Conservation (phyloP, 2,888 invertebrate genomes). For the Aleiodes alternator region DNA sequence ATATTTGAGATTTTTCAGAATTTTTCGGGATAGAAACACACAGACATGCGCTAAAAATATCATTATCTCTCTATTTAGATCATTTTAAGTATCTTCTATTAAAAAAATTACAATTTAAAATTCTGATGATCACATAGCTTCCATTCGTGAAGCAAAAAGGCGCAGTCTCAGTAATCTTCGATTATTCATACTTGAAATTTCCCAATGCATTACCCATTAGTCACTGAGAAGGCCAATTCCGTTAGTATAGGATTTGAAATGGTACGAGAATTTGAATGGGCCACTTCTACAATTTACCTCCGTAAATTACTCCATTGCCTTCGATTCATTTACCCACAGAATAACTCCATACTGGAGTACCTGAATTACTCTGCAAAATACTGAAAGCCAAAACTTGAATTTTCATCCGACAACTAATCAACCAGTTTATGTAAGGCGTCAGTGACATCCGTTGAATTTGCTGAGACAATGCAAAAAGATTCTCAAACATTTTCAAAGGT, state of each 20-base stretch:
- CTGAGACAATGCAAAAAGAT: background rate
- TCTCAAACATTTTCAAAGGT: background rate
- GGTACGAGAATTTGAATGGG: constrained; percentile 24
- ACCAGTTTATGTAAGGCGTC: constrained; percentile 23
- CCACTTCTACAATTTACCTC: constrained; percentile 25
- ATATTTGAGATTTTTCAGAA: too few relatives aligned
- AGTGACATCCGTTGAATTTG: constrained; percentile 33
- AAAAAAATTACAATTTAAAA: too few relatives aligned
- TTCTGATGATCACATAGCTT: too few relatives aligned
- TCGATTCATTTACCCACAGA: constrained; percentile 12
- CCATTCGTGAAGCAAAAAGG: too few relatives aligned
- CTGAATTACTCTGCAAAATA: constrained; percentile 8
- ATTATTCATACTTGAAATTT: background rate
- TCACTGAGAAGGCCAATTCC: constrained; percentile 27
- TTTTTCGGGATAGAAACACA: too few relatives aligned
- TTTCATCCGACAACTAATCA: constrained; percentile 50
- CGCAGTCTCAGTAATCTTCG: background rate
- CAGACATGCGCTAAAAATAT: too few relatives aligned
- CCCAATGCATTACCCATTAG: background rate
- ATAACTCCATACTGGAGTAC: background rate
- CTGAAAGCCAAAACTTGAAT: constrained; percentile 39
- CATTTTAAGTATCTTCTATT: too few relatives aligned
- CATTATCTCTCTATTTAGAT: too few relatives aligned
- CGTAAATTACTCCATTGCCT: constrained; percentile 28
- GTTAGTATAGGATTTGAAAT: constrained; percentile 21